phyloP scores from a whole-genome alignment of 2,113 vertebrate species.

The Cheirogaleus medius region DNA sequence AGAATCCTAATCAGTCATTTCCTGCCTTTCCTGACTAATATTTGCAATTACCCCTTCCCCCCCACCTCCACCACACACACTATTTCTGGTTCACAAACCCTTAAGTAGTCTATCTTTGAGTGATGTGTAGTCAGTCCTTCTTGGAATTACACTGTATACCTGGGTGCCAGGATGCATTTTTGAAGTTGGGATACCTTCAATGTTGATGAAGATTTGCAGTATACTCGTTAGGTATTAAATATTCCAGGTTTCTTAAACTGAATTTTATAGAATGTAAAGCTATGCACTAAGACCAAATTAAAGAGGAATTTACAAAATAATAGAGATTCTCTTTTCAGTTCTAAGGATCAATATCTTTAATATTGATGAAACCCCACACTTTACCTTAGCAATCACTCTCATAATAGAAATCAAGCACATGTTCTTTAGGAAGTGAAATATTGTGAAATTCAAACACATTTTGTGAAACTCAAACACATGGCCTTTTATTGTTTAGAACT shows the following conservation, averaged over 20 bases:
- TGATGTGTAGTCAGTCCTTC: not conserved
- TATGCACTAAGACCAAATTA: not conserved
- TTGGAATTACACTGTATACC: not conserved
- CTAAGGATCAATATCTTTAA: not conserved
- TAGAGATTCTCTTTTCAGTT: not conserved
- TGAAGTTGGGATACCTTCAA: not conserved
- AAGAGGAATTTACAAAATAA: slow-evolving; percentile 7
- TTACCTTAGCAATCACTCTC: not conserved
- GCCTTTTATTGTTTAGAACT: not conserved
- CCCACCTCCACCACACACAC: too few species aligned
- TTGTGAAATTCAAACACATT: not conserved
- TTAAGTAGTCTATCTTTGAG: not conserved
- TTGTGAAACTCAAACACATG: not conserved
- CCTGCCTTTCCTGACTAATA: not conserved
- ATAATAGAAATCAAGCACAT: not conserved
- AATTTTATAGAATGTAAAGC: not conserved
- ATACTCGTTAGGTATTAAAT: not conserved
- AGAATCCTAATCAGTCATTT: not conserved
- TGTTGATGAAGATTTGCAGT: not conserved
- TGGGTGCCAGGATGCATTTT: not conserved
- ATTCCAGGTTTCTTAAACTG: not conserved
- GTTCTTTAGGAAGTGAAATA: slow-evolving; percentile 6
- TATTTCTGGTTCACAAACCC: not conserved
- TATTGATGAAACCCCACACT: not conserved
- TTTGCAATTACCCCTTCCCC: not conserved